Evolutionary conservation across 2,888 invertebrate species (phyloP).

Genomic region (Cryptophagus acutangulus): DNA sequence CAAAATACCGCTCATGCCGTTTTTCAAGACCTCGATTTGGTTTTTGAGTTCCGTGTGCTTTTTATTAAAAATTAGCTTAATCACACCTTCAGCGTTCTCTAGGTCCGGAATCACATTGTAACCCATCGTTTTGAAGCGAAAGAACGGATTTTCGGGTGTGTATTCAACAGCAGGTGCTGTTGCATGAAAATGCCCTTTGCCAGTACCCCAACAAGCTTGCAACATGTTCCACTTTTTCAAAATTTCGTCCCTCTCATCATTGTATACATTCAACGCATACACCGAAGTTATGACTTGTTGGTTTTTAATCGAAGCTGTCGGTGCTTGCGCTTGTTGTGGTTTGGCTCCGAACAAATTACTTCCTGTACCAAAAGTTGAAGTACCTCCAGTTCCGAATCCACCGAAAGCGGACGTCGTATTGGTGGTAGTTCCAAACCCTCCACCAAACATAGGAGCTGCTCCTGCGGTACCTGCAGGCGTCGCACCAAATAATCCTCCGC

Average conservation of each 20-base stretch:
- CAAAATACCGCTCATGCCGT: conserved; percentile 63
- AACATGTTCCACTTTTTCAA: conserved; percentile 93
- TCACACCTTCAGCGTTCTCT: conserved; percentile 87
- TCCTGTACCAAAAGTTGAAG: conserved; percentile 18
- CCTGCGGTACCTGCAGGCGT: conserved; percentile 33
- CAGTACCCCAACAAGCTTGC: conserved; percentile 84
- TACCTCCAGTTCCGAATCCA: conserved; percentile 31
- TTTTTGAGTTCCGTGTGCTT: conserved; percentile 71
- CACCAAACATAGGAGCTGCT: conserved; percentile 29
- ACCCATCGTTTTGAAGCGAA: conserved; percentile 91
- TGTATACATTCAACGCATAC: conserved; percentile 65
- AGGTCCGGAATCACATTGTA: conserved; percentile 83
- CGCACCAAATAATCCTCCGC: conserved; percentile 34
- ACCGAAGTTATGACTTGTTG: conserved; percentile 51
- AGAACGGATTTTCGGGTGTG: conserved; percentile 84
- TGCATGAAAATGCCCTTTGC: conserved; percentile 75
- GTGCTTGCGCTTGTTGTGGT: conserved; percentile 33
- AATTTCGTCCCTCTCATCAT: conserved; percentile 91
- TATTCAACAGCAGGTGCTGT: conserved; percentile 76
- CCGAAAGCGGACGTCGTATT: conserved; percentile 43
- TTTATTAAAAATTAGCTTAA: conserved; percentile 79
- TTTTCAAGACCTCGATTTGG: conserved; percentile 66
- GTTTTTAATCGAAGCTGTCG: conserved; percentile 31
- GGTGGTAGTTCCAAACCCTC: conserved; percentile 34
- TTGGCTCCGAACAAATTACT: conserved; percentile 39